Base-by-base conservation (phyloP, 2,113 vertebrate species). In the Nerophis ophidion region DNA sequence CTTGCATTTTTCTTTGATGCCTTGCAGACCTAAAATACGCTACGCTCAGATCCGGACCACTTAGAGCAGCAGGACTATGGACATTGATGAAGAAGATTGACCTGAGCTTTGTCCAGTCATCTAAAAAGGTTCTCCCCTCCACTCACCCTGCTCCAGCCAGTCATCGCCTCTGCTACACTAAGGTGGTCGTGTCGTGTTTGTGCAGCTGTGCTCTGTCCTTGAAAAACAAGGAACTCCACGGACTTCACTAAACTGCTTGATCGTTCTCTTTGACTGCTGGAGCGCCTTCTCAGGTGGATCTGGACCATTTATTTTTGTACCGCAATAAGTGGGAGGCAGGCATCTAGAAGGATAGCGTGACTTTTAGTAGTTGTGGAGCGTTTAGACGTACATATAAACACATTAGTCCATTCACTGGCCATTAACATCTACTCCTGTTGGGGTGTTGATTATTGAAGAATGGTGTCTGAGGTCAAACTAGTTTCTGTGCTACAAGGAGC, bases 41-140 rank as follows among this genome's bases (percentile, higher is more conserved):
- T 75, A 79, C 38, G 82, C 76, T 60, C 87, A 86, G 58, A 72
- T 83, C 58, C 72, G 81, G 42, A 81, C 81, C 0, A 88, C 83
- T 1, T 82, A 79, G 70, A 73, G 12, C 56, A 57, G 16, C 0
- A 0, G 66, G 40, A 4, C 12, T 12, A 51, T 14, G 65, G 33
- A 35, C 34, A 33, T 7, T n/a, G 33, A 15, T 17, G 34, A 42
- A 12, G 34, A 42, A 12, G 49, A 60, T 10, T 59, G 57, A 65
- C 26, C 26, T 26, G 26, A 26, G 26, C 26, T 26, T 26, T 9
- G 47, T 15, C 15, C 13, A 36, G 33, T 53, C 8, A n/a, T 4
- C 7, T 36, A 53, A 52, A 14, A 52, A 52, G 7, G 50, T 52
- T 19, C 26, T 14, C 10, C 50, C n/a, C 35, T 16, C 8, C 57